These are phyloP conservation scores for Phoxinus phoxinus DNA, from an alignment of 2,113 vertebrate genomes.

Conservation along the genomic window DNA sequence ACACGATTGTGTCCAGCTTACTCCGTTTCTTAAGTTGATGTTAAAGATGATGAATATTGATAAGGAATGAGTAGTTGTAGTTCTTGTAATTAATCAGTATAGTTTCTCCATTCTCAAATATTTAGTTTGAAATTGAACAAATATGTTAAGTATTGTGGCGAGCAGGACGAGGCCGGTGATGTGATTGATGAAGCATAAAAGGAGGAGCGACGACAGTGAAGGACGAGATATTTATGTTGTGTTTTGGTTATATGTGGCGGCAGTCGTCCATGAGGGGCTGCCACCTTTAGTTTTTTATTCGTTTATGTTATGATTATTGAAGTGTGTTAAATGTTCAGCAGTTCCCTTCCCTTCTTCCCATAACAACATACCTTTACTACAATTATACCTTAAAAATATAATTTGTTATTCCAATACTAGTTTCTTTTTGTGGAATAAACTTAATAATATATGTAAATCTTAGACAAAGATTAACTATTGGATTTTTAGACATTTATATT, in stretches of 20 bases:
- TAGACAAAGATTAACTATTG: not conserved
- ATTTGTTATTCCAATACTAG: not conserved
- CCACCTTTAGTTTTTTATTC: too few species aligned
- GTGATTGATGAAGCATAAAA: too few species aligned
- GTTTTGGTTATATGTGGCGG: too few species aligned
- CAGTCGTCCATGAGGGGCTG: too few species aligned
- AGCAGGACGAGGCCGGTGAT: too few species aligned
- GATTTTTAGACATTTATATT: not conserved
- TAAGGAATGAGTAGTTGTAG: not conserved
- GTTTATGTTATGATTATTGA: too few species aligned
- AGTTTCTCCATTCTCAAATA: not conserved
- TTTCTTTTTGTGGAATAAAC: not conserved
- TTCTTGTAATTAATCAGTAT: not conserved
- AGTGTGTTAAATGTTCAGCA: too few species aligned
- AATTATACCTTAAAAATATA: not conserved
- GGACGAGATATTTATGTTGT: too few species aligned
- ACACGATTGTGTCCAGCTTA: not conserved
- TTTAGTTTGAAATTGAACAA: not conserved
- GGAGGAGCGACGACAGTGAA: too few species aligned
- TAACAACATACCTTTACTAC: too few species aligned
- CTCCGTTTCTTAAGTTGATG: not conserved
- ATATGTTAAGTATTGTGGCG: too few species aligned
- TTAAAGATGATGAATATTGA: not conserved
- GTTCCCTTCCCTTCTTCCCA: too few species aligned
- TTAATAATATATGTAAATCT: not conserved